A percentile compares a stretch with the other conserved stretches of the same genome.
Conservation (phyloP, 2,113 vertebrate species). For the Neolamprologus caudopunctatus region DNA sequence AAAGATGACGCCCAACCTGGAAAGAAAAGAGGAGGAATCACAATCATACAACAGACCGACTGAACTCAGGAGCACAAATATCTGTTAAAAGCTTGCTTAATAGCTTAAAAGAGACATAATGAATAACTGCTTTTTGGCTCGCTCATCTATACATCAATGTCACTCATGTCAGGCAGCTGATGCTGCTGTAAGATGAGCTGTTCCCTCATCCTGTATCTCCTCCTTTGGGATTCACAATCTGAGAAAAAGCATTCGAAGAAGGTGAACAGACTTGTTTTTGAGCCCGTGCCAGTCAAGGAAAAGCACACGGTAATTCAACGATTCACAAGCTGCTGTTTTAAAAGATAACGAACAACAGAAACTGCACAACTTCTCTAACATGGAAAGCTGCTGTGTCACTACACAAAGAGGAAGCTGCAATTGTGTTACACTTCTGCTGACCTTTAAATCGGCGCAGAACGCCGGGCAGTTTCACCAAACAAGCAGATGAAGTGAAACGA, state of each 20-base stretch:
- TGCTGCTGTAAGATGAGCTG: neutral
- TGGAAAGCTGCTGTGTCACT: neutral
- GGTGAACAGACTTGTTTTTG: neutral
- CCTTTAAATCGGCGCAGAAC: neutral
- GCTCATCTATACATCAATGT: neutral
- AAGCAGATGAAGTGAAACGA: neutral
- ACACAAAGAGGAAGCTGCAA: neutral
- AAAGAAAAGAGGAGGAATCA: conserved; percentile 27
- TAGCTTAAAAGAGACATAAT: neutral
- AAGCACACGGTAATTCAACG: neutral
- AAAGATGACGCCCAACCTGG: conserved; percentile 76
- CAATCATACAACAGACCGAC: neutral
- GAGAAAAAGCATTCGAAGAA: neutral
- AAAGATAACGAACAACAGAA: neutral
- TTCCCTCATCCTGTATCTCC: neutral
- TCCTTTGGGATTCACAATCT: neutral
- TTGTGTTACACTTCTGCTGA: neutral
- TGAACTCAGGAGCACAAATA: neutral
- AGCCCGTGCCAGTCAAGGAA: neutral
- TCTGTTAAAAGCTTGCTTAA: neutral
- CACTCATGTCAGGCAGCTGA: neutral
- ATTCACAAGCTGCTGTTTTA: neutral
- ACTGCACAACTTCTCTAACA: neutral
- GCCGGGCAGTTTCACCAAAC: neutral
- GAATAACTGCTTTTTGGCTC: neutral